These are phyloP conservation scores for Idaea straminata DNA, from an alignment of 2,888 invertebrate species.

Conservation along the genomic window DNA sequence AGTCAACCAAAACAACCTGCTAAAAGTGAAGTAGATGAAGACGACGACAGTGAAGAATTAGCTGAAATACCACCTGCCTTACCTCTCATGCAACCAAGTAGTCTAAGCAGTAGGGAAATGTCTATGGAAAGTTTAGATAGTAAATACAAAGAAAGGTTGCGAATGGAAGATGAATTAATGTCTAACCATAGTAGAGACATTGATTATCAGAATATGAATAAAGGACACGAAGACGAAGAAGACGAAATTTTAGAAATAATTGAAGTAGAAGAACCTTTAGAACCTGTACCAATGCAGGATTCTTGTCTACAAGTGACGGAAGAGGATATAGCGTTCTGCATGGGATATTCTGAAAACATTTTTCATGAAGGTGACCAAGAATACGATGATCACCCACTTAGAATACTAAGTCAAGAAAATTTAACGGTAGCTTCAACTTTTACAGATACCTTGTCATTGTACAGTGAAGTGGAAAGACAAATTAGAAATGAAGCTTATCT, in stretches of 20 bases:
- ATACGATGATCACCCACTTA: constrained; percentile 90
- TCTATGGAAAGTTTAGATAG: constrained; percentile 91
- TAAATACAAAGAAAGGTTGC: constrained; percentile 85
- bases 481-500: constrained; percentile 82
- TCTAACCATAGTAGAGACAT: constrained; percentile 80
- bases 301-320: constrained; percentile 94
- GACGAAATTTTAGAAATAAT: constrained; percentile 89
- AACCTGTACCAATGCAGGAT: constrained; percentile 92
- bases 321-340: constrained; percentile 94
- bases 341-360: constrained; percentile 86
- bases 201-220: constrained; percentile 72
- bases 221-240: constrained; percentile 72
- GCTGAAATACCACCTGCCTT: constrained; percentile 90
- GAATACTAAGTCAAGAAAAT: constrained; percentile 94
- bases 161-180: constrained; percentile 78
- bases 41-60: constrained; percentile 89
- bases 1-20: constrained; percentile 51
- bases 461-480: constrained; percentile 84
- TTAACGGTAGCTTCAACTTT: constrained; percentile 94
- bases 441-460: constrained; percentile 85
- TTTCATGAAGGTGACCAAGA: constrained; percentile 86
- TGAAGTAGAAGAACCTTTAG: constrained; percentile 88
- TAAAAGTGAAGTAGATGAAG: constrained; percentile 81
- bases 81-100: constrained; percentile 86
- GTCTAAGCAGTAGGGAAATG: constrained; percentile 88